Percentiles rank a stretch among this genome's conserved stretches.
Evolutionary conservation across 2,797 vertebrate genomes (phyloP).

Genomic region (Trachops cirrhosus): DNA sequence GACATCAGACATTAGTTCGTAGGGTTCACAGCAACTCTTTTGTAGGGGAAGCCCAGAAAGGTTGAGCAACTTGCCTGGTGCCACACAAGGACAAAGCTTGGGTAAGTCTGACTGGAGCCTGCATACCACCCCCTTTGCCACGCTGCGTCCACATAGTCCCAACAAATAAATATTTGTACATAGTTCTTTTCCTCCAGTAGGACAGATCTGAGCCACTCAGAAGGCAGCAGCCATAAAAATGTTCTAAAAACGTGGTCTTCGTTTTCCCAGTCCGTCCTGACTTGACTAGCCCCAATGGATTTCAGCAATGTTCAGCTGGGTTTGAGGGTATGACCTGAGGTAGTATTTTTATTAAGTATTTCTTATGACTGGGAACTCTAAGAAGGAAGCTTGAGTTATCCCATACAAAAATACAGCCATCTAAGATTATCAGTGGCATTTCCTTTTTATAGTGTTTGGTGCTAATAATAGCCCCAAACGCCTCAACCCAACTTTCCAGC

Average conservation of each 20-base stretch:
- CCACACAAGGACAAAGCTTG: background rate
- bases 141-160: background rate
- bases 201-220: background rate
- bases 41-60: background rate
- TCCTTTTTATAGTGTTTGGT: constrained; percentile 71
- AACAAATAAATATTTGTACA: background rate
- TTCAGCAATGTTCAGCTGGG: constrained; percentile 62
- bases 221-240: background rate
- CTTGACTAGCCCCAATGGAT: constrained; percentile 43
- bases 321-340: constrained; percentile 41
- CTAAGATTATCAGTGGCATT: constrained; percentile 65
- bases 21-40: background rate
- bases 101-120: background rate
- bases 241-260: background rate
- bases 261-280: constrained; percentile 24
- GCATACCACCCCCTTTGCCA: background rate
- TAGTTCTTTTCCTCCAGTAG: background rate
- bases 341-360: constrained; percentile 77
- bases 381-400: constrained; percentile 74
- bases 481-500: constrained; percentile 62
- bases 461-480: constrained; percentile 57
- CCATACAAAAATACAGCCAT: constrained; percentile 75
- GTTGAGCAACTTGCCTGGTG: background rate
- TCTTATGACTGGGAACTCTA: constrained; percentile 76
- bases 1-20: background rate